These are phyloP conservation scores for Brachyrhaphis roseni DNA, from an alignment of 2,797 vertebrate genomes.

Conservation along the genomic window DNA sequence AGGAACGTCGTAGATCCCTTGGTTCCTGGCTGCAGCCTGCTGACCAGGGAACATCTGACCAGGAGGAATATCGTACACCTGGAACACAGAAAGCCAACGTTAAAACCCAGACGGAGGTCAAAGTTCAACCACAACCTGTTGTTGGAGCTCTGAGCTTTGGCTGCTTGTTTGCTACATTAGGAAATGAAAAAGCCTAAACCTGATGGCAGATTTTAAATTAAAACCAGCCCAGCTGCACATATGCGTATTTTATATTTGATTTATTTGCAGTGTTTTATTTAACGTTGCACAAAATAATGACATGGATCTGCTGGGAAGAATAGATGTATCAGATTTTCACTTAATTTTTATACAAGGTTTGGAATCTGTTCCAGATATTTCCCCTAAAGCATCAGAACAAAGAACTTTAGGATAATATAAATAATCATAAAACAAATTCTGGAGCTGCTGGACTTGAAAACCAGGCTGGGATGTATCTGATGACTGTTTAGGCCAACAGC, in stretches of 20 bases:
- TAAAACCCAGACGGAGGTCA: background rate
- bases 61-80: constrained; percentile 94
- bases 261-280: background rate
- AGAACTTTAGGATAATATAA: background rate
- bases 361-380: background rate
- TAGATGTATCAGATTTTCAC: background rate
- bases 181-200: background rate
- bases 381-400: background rate
- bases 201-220: background rate
- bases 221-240: background rate
- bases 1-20: constrained; percentile 85
- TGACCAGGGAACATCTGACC: constrained; percentile 79
- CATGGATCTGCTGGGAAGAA: background rate
- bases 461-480: too few species aligned
- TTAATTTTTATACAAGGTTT: background rate
- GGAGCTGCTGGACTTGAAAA: background rate
- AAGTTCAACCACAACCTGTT: background rate
- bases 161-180: background rate
- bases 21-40: constrained; percentile 73
- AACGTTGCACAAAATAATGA: background rate
- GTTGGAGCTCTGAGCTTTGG: background rate
- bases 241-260: background rate
- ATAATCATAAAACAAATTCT: background rate
- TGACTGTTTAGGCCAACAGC: too few species aligned
- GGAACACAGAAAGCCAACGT: constrained; percentile 53